Percentiles rank a stretch among this genome's conserved stretches.
phyloP scores from a whole-genome alignment of 2,888 invertebrate genomes.

The Psylliodes chrysocephalus region DNA sequence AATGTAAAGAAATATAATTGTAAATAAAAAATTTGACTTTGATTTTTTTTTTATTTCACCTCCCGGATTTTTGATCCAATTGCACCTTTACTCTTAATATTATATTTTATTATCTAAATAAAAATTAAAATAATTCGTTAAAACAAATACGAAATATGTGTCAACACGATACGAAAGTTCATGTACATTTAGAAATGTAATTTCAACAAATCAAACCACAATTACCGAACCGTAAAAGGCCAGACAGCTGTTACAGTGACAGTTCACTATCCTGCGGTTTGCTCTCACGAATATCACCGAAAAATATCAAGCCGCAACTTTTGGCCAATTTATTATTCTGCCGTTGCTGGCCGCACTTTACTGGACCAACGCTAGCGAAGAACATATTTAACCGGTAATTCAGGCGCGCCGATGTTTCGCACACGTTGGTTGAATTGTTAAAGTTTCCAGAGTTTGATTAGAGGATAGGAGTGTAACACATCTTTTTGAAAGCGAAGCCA shows the following conservation, averaged over 20 bases:
- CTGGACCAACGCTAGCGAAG: neutral
- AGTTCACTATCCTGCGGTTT: constrained; percentile 28
- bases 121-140: no score
- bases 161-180: neutral
- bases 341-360: constrained; percentile 3
- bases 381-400: neutral
- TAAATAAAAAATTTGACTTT: no score
- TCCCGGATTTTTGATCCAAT: no score
- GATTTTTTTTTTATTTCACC: no score
- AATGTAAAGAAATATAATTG: no score
- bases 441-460: neutral
- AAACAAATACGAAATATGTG: neutral
- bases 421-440: neutral
- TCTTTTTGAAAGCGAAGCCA: no score
- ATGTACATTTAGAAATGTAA: constrained; percentile 2
- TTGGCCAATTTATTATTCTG: constrained; percentile 31
- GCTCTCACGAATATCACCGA: constrained; percentile 23
- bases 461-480: no score
- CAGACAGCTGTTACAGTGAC: constrained; percentile 21
- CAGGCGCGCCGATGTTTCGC: neutral
- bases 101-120: no score
- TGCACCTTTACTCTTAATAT: no score
- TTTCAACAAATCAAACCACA: constrained; percentile 27
- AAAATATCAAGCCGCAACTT: constrained; percentile 29
- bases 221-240: neutral